Evolutionary conservation across 1,140 invertebrate species (phyloP).

Genomic region (Centruroides sculpturatus): DNA sequence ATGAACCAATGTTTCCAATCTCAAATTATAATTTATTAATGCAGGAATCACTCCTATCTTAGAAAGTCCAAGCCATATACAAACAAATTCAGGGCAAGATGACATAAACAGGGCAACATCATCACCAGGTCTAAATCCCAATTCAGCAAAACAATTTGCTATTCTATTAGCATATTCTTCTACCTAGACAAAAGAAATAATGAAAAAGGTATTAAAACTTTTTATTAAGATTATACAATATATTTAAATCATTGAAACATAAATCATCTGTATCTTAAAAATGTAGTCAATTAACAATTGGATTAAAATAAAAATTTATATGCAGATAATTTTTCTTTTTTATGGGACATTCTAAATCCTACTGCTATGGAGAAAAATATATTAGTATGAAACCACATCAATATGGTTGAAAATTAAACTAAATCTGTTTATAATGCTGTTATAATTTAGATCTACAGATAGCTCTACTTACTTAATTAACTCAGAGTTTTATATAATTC

Average conservation of each 20-base stretch:
- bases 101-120: conserved; percentile 75
- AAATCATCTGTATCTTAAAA: too few species aligned
- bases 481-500: too few species aligned
- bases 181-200: conserved; percentile 23
- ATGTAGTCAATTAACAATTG: too few species aligned
- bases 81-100: conserved; percentile 61
- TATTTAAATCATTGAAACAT: neutral
- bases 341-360: too few species aligned
- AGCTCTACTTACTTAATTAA: too few species aligned
- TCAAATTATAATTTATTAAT: conserved; percentile 25
- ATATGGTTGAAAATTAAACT: too few species aligned
- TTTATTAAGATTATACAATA: neutral
- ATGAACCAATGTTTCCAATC: conserved; percentile 21
- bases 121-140: conserved; percentile 54
- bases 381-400: too few species aligned
- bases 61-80: conserved; percentile 68
- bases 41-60: conserved; percentile 26
- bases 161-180: conserved; percentile 60
- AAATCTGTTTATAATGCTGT: too few species aligned
- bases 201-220: neutral
- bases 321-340: too few species aligned
- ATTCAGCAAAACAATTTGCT: conserved; percentile 53
- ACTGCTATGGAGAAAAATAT: too few species aligned
- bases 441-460: too few species aligned
- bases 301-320: too few species aligned